Evolutionary conservation across 1,140 invertebrate genomes (phyloP), one percentile per base, ranked within the genome.

Genomic region (Aphaenogaster rudis): DNA sequence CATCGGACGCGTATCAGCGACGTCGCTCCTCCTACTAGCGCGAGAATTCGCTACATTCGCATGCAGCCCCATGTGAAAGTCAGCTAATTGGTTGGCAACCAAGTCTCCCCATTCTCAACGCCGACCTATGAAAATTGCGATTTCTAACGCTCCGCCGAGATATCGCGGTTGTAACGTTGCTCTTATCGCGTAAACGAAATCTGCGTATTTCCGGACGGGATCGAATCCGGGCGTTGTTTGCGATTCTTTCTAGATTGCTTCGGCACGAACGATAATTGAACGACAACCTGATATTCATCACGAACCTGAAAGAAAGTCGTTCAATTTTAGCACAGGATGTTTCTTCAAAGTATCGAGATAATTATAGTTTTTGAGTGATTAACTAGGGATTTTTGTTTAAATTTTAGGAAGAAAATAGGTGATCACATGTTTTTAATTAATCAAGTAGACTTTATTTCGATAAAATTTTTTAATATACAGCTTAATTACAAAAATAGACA

Each of bases 1-100:
- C 88, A 69, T 89, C 88, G 61, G 39, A 64, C 69, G 88, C 80
- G 80, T 84, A 84, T 84, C 80, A 84, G 54, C 80, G 54, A 63
- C 80, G 69, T 63, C 42, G 80, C 80, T 84, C 80, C 80, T 84
- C 80, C 80, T 84, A 61, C 67, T 74, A 61, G 80, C 69, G 80
- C 80, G 80, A 84, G 80, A 84, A 84, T 84, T 84, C 42, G 80
- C 80, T 74, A 42, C 54, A 82, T 82, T 82, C 80, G 36, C 69
- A 76, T 76, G 69, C 80, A 45, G 71, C 80, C 69, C 57, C 54
- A 61, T 84, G 80, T 84, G 80, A 84, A 84, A 84, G 80, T 76
- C 78, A 84, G 69, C n/a, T 84, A 84, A 84, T 84, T 84, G 80
- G 69, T 84, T 76, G 80, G 52, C 69, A 84, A 84, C 69, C 69